Evolutionary conservation across 2,888 invertebrate genomes (phyloP).

Genomic region (Anoplius nigerrimus): DNA sequence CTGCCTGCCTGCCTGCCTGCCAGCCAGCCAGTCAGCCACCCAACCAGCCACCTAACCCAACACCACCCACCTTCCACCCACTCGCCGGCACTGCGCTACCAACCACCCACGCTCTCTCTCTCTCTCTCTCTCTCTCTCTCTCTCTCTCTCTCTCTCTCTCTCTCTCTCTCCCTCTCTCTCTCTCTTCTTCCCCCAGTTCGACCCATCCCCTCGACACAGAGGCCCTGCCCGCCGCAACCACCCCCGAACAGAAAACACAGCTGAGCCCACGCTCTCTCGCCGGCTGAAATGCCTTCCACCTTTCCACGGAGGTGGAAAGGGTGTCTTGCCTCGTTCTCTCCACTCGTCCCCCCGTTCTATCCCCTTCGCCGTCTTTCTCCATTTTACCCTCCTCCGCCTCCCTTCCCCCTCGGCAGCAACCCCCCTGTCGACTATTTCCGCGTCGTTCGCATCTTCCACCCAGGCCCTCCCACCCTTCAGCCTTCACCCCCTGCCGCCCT

Average conservation of each 20-base stretch:
- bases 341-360: slow-evolving; percentile 34
- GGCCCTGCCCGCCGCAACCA: slow-evolving; percentile 58
- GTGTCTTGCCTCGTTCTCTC: slow-evolving; percentile 52
- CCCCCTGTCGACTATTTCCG: slow-evolving; percentile 8
- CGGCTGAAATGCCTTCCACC: slow-evolving; percentile 70
- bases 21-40: slow-evolving; percentile 67
- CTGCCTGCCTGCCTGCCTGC: slow-evolving; percentile 64
- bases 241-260: slow-evolving; percentile 72
- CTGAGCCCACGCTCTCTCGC: slow-evolving; percentile 71
- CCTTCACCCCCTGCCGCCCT: slow-evolving; percentile 3
- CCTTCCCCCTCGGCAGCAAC: slow-evolving; percentile 26
- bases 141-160: slow-evolving; percentile 22
- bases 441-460: slow-evolving; percentile 10
- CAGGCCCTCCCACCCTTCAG: slow-evolving; percentile 1
- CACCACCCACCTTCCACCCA: slow-evolving; percentile 41
- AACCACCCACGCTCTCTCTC: slow-evolving; percentile 57
- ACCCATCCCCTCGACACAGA: slow-evolving; percentile 46
- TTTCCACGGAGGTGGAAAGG: slow-evolving; percentile 55
- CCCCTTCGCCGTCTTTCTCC: slow-evolving; percentile 27
- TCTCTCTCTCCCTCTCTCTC: slow-evolving; percentile 41
- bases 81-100: slow-evolving; percentile 54
- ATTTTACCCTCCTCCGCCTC: not conserved
- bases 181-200: slow-evolving; percentile 49
- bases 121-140: slow-evolving; percentile 52
- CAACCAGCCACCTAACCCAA: slow-evolving; percentile 58